Conservation (phyloP, 2,888 invertebrate genomes). For the Athripsodes cinereus region DNA sequence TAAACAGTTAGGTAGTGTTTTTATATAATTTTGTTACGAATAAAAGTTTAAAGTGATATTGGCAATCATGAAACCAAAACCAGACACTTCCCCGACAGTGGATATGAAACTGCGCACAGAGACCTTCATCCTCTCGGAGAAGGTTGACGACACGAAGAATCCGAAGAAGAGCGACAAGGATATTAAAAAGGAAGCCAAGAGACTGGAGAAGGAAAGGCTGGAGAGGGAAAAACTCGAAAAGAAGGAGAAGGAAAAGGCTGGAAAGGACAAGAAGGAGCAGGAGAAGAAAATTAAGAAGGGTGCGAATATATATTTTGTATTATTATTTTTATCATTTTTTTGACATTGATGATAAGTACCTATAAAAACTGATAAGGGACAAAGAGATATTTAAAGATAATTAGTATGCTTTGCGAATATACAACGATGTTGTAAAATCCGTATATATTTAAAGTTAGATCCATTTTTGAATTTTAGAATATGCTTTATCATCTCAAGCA, state of each 20-base stretch:
- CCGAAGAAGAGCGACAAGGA: slow-evolving; percentile 45
- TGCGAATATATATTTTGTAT: no score
- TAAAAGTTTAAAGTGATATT: background rate
- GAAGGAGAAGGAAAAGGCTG: slow-evolving; percentile 47
- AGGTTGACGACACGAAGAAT: slow-evolving; percentile 47
- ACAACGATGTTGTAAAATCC: no score
- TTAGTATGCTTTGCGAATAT: no score
- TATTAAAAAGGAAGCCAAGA: slow-evolving; percentile 49
- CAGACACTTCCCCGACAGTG: slow-evolving; percentile 29
- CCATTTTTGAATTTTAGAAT: no score
- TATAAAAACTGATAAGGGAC: no score
- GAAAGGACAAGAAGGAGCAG: slow-evolving; percentile 40
- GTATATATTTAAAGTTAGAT: no score
- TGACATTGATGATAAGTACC: no score
- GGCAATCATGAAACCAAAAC: slow-evolving; percentile 32
- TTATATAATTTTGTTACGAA: background rate
- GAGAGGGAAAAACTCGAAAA: slow-evolving; percentile 48
- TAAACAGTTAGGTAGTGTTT: background rate
- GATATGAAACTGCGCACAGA: slow-evolving; percentile 32
- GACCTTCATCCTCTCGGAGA: slow-evolving; percentile 53
- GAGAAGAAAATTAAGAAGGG: slow-evolving; percentile 27
- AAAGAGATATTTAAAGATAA: no score
- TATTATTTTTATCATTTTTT: no score
- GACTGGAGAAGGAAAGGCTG: slow-evolving; percentile 46
- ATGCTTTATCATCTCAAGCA: no score